phyloP scores from a whole-genome alignment of 2,797 vertebrate species.

The Centroberyx gerrardi region DNA sequence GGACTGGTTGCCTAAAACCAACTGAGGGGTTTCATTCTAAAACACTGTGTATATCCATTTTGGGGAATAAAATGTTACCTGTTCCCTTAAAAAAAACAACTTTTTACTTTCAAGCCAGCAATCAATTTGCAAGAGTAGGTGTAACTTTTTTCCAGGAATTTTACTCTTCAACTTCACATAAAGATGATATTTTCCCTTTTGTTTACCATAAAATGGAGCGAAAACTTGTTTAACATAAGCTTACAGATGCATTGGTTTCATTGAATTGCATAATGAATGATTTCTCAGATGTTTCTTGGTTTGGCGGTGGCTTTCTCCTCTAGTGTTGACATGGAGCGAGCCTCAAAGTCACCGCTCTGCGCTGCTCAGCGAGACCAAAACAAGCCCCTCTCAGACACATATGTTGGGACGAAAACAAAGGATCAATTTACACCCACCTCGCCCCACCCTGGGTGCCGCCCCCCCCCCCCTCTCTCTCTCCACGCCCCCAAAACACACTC shows the following conservation, averaged over 20 bases:
- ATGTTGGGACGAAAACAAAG: slow-evolving; percentile 68
- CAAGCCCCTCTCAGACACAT: slow-evolving; percentile 40
- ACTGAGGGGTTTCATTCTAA: too few relatives aligned
- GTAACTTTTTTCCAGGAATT: too few relatives aligned
- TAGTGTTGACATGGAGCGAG: slow-evolving; percentile 31
- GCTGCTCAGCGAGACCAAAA: slow-evolving; percentile 46
- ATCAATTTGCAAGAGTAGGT: too few relatives aligned
- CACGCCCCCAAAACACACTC: slow-evolving; percentile 56
- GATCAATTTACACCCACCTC: slow-evolving; percentile 67
- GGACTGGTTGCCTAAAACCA: too few relatives aligned
- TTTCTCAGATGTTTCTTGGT: neutral
- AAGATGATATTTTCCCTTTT: too few relatives aligned
- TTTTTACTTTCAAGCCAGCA: too few relatives aligned
- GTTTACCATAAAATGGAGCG: too few relatives aligned
- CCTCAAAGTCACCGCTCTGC: slow-evolving; percentile 30
- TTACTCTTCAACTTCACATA: too few relatives aligned
- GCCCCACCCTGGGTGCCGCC: slow-evolving; percentile 17
- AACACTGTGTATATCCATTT: too few relatives aligned
- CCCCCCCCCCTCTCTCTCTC: slow-evolving; percentile 1
- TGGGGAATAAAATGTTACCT: too few relatives aligned
- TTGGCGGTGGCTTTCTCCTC: neutral
- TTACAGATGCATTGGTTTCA: neutral
- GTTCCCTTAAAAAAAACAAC: too few relatives aligned
- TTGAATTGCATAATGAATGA: neutral
- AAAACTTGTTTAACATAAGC: too few relatives aligned